Evolutionary conservation across 2,113 vertebrate species (phyloP).

Genomic region (Urocolius indicus): DNA sequence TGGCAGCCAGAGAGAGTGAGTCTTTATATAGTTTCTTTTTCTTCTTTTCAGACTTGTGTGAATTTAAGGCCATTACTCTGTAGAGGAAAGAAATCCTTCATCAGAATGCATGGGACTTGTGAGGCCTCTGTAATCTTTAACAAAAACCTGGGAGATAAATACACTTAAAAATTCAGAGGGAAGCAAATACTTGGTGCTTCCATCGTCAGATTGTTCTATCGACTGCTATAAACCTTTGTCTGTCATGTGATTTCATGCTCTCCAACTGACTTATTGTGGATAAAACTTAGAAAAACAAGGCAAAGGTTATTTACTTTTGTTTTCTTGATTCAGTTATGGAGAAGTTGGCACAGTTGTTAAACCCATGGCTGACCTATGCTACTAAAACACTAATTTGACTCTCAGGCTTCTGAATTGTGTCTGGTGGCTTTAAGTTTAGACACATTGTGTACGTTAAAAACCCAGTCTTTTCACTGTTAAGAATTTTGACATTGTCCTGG

Average conservation of each 20-base stretch:
- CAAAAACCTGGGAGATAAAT: not conserved
- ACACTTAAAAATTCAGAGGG: not conserved
- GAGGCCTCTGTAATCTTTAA: not conserved
- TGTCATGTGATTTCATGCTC: not conserved
- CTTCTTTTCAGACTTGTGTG: slow-evolving; percentile 95
- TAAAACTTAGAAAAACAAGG: not conserved
- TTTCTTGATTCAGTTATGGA: not conserved
- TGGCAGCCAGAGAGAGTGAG: slow-evolving; percentile 91
- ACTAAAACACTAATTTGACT: not conserved
- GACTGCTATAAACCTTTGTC: not conserved
- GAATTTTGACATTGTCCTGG: not conserved
- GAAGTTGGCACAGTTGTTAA: not conserved
- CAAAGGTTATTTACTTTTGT: not conserved
- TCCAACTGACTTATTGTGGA: not conserved
- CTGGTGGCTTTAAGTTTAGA: not conserved
- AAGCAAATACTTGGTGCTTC: not conserved
- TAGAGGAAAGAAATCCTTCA: slow-evolving; percentile 29
- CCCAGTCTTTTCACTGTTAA: not conserved
- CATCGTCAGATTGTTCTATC: not conserved
- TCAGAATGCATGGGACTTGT: not conserved
- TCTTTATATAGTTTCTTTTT: slow-evolving; percentile 98
- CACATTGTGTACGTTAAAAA: fast-evolving
- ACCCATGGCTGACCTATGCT: not conserved
- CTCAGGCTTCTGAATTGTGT: not conserved
- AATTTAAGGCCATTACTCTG: slow-evolving; percentile 90